Evolutionary conservation across 2,113 vertebrate genomes (phyloP).

Genomic region (Caretta caretta): DNA sequence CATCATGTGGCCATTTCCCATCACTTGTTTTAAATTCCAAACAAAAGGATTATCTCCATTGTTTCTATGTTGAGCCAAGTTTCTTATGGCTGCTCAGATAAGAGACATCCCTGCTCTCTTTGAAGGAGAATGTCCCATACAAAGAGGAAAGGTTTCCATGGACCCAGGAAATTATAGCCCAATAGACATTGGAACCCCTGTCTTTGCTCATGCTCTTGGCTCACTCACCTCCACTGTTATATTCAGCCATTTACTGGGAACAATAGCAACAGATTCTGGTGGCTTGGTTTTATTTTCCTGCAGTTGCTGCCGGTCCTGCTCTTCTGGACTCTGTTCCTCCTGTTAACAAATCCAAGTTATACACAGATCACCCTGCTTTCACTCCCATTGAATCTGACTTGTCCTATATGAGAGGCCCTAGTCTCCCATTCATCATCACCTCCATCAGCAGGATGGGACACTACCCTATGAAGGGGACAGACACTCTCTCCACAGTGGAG

Average conservation of each 20-base stretch:
- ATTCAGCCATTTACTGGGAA: constrained; percentile 35
- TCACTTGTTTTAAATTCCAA: background rate
- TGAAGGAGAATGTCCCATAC: no score
- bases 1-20: background rate
- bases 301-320: background rate
- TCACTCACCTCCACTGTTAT: constrained; percentile 66
- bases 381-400: background rate
- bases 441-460: background rate
- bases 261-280: background rate
- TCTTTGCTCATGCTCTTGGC: background rate
- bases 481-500: background rate
- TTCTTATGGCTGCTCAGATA: background rate
- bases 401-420: background rate
- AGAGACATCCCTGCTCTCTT: background rate
- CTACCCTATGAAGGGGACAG: background rate
- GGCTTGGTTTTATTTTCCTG: background rate
- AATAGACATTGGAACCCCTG: background rate
- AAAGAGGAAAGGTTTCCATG: background rate
- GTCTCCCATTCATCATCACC: background rate
- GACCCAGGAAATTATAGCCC: background rate
- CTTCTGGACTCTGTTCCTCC: background rate
- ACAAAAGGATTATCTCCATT: background rate
- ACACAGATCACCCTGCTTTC: background rate
- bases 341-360: background rate
- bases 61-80: background rate